phyloP scores from a whole-genome alignment of 1,140 invertebrate species.

The Oryzaephilus surinamensis region DNA sequence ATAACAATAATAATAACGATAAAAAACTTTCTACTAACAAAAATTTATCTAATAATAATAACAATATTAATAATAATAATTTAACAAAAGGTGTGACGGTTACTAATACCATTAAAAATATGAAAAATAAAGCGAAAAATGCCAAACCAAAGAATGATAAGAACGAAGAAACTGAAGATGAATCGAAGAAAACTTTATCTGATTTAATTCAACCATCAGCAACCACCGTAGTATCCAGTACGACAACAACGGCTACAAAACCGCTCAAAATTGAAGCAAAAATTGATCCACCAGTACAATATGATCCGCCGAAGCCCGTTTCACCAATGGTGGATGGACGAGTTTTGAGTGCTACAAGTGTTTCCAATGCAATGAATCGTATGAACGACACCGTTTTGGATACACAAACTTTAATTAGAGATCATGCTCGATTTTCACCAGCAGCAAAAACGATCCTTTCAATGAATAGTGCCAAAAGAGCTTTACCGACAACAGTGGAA shows the following conservation, averaged over 20 bases:
- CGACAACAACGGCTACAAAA: slow-evolving; percentile 30
- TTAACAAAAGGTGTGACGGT: slow-evolving; percentile 1
- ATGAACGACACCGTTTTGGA: slow-evolving; percentile 36
- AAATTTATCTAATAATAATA: slow-evolving; percentile 6
- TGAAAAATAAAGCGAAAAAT: slow-evolving; percentile 9
- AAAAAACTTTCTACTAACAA: slow-evolving; percentile 5
- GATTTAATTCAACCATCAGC: slow-evolving; percentile 25
- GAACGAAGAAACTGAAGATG: slow-evolving; percentile 3
- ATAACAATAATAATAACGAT: slow-evolving; percentile 7
- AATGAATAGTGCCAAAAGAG: slow-evolving; percentile 14
- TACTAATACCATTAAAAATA: slow-evolving; percentile 2
- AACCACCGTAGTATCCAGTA: slow-evolving; percentile 29
- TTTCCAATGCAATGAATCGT: slow-evolving; percentile 33
- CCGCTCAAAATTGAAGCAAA: slow-evolving; percentile 32
- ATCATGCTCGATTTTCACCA: slow-evolving; percentile 26
- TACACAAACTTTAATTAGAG: slow-evolving; percentile 31
- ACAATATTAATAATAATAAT: slow-evolving; percentile 1
- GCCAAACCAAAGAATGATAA: neutral
- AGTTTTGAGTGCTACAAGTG: slow-evolving; percentile 32
- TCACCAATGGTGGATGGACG: slow-evolving; percentile 29
- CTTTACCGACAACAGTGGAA: slow-evolving; percentile 9
- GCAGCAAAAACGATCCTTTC: slow-evolving; percentile 21
- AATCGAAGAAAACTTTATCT: slow-evolving; percentile 14
- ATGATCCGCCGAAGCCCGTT: neutral
- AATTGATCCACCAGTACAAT: slow-evolving; percentile 15